Percentiles rank a stretch among this genome's conserved stretches.
Conservation (phyloP, 1,140 invertebrate species). For the Ceratoteleas bidentatus region DNA sequence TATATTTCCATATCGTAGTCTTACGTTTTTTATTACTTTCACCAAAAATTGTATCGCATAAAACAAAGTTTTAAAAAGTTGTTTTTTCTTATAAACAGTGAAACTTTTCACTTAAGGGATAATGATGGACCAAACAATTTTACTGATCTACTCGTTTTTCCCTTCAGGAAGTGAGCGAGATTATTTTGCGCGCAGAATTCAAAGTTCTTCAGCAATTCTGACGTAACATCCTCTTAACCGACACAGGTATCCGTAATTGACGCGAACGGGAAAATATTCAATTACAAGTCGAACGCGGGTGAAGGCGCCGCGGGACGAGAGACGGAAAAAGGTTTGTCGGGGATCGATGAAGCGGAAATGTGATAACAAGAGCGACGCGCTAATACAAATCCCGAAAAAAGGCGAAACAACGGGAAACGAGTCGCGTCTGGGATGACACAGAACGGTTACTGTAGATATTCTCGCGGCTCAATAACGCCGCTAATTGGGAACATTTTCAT, state of each 20-base stretch:
- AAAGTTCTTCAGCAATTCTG: too few relatives aligned
- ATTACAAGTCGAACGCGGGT: constrained; percentile 1
- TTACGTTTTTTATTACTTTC: too few relatives aligned
- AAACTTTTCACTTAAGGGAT: too few relatives aligned
- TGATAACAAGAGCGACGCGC: constrained; percentile 28
- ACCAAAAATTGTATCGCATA: too few relatives aligned
- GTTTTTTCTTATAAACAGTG: too few relatives aligned
- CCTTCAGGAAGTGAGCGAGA: too few relatives aligned
- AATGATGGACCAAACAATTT: too few relatives aligned
- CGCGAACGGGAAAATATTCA: neutral
- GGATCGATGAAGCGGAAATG: constrained; percentile 37
- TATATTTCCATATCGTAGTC: too few relatives aligned
- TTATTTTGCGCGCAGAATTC: too few relatives aligned
- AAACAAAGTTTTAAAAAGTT: too few relatives aligned
- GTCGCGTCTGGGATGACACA: constrained; percentile 11
- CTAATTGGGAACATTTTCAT: constrained; percentile 14
- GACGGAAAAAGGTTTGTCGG: neutral
- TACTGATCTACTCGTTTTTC: too few relatives aligned
- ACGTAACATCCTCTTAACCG: too few relatives aligned
- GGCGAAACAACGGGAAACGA: constrained; percentile 15
- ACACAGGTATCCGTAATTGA: neutral
- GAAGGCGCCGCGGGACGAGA: neutral
- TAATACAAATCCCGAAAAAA: constrained; percentile 32
- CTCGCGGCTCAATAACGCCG: neutral
- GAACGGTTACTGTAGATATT: constrained; percentile 15